Percentiles rank a stretch among this genome's conserved stretches.
These are phyloP conservation scores for Crossaster papposus DNA, from an alignment of 53 echinoderm and acorn worm species.

Conservation along the genomic window DNA sequence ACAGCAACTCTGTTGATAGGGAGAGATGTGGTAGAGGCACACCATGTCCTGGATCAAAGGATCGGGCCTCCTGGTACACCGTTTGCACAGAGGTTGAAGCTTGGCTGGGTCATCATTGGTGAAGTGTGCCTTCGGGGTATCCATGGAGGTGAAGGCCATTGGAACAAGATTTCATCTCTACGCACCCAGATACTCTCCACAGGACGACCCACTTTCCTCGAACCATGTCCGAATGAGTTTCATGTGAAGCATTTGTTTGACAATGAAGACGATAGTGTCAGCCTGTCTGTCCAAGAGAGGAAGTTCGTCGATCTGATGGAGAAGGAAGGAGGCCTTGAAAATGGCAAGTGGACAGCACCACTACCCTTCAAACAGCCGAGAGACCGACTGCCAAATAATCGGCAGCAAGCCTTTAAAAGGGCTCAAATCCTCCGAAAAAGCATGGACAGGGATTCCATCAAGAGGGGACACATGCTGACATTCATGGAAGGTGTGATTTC, in stretches of 20 bases:
- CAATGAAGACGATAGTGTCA: background rate
- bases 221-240: conserved; percentile 41
- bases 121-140: too few relatives aligned
- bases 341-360: conserved; percentile 40
- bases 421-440: conserved; percentile 51
- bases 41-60: too few relatives aligned
- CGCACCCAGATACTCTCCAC: too few relatives aligned
- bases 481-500: conserved; percentile 60
- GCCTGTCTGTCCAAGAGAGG: conserved; percentile 15
- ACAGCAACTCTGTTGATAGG: too few relatives aligned
- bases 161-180: too few relatives aligned
- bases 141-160: too few relatives aligned
- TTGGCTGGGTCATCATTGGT: too few relatives aligned
- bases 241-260: conserved; percentile 29
- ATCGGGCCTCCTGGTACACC: too few relatives aligned
- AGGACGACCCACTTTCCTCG: background rate
- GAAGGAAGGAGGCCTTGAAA: conserved; percentile 1
- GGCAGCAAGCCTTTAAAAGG: conserved; percentile 32
- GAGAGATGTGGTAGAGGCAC: too few relatives aligned
- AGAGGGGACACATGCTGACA: conserved; percentile 72
- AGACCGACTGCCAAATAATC: conserved; percentile 55
- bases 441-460: conserved; percentile 47
- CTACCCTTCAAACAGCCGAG: conserved; percentile 57
- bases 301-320: conserved; percentile 31
- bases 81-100: too few relatives aligned